phyloP scores from a whole-genome alignment of 2,888 invertebrate species.

The Trichopria drosophilae region DNA sequence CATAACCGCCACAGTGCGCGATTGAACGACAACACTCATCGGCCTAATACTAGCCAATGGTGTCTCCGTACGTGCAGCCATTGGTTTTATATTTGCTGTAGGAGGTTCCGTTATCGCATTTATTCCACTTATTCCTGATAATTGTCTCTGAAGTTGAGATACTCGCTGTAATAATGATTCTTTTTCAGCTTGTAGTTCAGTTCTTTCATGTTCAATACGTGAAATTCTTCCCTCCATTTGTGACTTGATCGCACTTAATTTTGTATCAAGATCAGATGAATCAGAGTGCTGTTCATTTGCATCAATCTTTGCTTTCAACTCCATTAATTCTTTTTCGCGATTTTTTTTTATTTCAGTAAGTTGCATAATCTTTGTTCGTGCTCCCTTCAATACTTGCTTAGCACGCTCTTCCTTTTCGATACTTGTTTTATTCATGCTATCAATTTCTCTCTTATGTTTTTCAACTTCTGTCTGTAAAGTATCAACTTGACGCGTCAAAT shows the following conservation, averaged over 20 bases:
- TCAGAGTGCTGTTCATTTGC: conserved; percentile 47
- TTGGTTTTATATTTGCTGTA: conserved; percentile 93
- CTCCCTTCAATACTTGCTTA: conserved; percentile 71
- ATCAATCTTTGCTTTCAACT: conserved; percentile 50
- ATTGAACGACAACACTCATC: conserved; percentile 72
- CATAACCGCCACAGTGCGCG: conserved; percentile 75
- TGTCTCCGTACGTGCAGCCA: conserved; percentile 84
- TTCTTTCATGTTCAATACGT: conserved; percentile 73
- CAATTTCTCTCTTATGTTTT: conserved; percentile 68
- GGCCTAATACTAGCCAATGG: conserved; percentile 91
- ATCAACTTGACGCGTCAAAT: conserved; percentile 57
- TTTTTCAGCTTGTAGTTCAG: conserved; percentile 66
- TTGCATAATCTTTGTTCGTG: conserved; percentile 73
- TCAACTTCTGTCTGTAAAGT: conserved; percentile 66
- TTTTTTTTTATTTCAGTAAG: conserved; percentile 68
- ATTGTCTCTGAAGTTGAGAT: conserved; percentile 70
- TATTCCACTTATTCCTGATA: conserved; percentile 65
- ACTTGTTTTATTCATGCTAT: conserved; percentile 62
- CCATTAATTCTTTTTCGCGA: conserved; percentile 51
- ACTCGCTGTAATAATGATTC: conserved; percentile 74
- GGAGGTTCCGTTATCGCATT: conserved; percentile 66
- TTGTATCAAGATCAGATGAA: conserved; percentile 53
- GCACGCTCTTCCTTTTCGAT: conserved; percentile 69
- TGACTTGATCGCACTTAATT: conserved; percentile 67
- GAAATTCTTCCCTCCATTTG: conserved; percentile 72